A percentile compares a stretch with the other conserved stretches of the same genome.
Conservation (phyloP, 2,888 invertebrate species). For the Zaprionus lineosus region DNA sequence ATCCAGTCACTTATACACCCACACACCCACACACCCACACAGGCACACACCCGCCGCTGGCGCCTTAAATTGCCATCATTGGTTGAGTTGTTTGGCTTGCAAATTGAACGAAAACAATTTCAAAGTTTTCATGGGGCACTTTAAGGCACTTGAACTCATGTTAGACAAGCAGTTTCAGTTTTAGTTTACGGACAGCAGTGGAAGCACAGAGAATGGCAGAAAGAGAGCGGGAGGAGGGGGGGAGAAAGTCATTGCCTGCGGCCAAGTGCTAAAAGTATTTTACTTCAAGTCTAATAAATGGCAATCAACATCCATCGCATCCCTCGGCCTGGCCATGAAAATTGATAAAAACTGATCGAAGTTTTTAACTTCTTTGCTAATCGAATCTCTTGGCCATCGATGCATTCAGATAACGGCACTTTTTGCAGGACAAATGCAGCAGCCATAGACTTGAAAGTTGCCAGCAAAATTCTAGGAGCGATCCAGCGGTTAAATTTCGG, state of each 20-base stretch:
- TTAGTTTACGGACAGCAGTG: not conserved
- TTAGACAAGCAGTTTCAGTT: slow-evolving; percentile 34
- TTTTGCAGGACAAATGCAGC: no score
- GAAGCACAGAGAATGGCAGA: not conserved
- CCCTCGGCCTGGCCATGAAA: no score
- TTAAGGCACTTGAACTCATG: slow-evolving; percentile 55
- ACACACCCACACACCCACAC: not conserved
- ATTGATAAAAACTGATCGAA: no score
- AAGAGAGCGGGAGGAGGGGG: not conserved
- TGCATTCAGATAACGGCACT: no score
- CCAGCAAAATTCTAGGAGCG: no score
- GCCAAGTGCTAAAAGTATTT: slow-evolving; percentile 35
- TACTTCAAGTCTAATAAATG: slow-evolving; percentile 18
- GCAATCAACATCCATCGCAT: no score
- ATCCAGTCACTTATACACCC: not conserved
- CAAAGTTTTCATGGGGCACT: slow-evolving; percentile 64
- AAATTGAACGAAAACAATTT: slow-evolving; percentile 75
- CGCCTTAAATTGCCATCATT: slow-evolving; percentile 54
- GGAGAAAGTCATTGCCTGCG: slow-evolving; percentile 8
- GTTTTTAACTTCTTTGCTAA: no score
- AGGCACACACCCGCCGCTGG: not conserved
- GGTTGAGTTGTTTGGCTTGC: slow-evolving; percentile 69
- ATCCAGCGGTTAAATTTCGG: no score
- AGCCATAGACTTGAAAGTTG: no score
- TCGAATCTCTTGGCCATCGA: no score